Evolutionary conservation across 2,888 invertebrate species (phyloP).

Genomic region (Notocelia uddmanniana): DNA sequence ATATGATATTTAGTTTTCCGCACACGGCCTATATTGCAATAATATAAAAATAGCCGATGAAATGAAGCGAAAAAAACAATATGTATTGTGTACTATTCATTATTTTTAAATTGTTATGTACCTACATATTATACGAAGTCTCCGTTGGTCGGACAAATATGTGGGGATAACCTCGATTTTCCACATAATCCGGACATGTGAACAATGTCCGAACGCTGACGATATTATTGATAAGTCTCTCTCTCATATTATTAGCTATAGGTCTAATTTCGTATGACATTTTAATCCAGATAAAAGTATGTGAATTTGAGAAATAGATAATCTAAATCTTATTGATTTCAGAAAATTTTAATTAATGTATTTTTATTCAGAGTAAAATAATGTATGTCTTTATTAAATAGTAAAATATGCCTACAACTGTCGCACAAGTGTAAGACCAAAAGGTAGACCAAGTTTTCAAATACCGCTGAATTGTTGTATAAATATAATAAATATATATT

Average conservation of each 20-base stretch:
- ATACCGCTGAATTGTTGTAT: conserved; percentile 54
- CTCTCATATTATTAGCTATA: not conserved
- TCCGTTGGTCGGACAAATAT: conserved; percentile 19
- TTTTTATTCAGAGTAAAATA: conserved; percentile 5
- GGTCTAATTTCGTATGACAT: conserved; percentile 1
- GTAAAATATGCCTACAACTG: conserved; percentile 49
- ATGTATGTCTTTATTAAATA: conserved; percentile 2
- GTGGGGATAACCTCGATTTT: conserved; percentile 47
- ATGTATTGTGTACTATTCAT: not conserved
- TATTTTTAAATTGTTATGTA: conserved; percentile 22
- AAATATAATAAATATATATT: conserved; percentile 56
- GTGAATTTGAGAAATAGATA: not conserved
- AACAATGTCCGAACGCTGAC: not conserved
- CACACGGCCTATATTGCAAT: conserved; percentile 33
- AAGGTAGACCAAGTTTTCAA: conserved; percentile 65
- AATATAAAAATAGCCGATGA: not conserved
- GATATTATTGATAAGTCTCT: not conserved
- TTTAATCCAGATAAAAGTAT: not conserved
- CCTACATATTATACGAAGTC: conserved; percentile 1
- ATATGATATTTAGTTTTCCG: conserved; percentile 43
- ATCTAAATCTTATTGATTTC: not conserved
- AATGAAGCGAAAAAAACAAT: not conserved
- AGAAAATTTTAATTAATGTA: not conserved
- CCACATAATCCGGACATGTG: conserved; percentile 26
- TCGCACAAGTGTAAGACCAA: conserved; percentile 74